These are phyloP conservation scores for Cladorhizidae sp. DNA, from an alignment of 37 sponge, comb jelly and placozoan genomes.

Conservation along the genomic window DNA sequence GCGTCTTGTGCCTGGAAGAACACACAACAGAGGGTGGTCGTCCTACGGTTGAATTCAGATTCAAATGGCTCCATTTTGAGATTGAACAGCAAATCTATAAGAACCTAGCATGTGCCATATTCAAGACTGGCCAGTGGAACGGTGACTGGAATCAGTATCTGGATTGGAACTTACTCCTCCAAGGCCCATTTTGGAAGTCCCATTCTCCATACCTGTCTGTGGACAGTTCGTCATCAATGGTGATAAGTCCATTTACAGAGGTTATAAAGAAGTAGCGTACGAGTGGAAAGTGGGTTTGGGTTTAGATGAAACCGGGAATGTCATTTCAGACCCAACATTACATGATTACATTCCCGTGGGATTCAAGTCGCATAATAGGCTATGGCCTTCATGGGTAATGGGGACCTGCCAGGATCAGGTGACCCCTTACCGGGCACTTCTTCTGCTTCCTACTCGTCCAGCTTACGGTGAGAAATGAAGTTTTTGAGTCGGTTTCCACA, in stretches of 20 bases:
- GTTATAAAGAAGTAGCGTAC: conserved; percentile 35
- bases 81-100: conserved; percentile 7
- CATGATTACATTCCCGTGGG: conserved; percentile 15
- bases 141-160: not conserved
- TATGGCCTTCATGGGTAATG: conserved; percentile 7
- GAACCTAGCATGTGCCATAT: conserved; percentile 44
- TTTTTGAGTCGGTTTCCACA: conserved; percentile 14
- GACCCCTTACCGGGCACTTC: no score
- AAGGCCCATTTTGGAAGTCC: conserved; percentile 33
- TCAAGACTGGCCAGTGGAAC: conserved; percentile 38
- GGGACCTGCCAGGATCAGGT: not conserved
- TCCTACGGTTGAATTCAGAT: conserved; percentile 17
- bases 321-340: conserved; percentile 4
- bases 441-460: no score
- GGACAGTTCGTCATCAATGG: conserved; percentile 39
- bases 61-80: conserved; percentile 9
- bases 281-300: conserved; percentile 34
- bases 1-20: conserved; percentile 72
- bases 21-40: conserved; percentile 49
- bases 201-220: conserved; percentile 34
- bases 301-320: not conserved
- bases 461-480: conserved; percentile 52
- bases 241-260: conserved; percentile 39
- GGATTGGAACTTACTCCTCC: conserved; percentile 1
- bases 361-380: not conserved